Evolutionary conservation across 2,797 vertebrate genomes (phyloP).

Genomic region (Pseudopleuronectes americanus): DNA sequence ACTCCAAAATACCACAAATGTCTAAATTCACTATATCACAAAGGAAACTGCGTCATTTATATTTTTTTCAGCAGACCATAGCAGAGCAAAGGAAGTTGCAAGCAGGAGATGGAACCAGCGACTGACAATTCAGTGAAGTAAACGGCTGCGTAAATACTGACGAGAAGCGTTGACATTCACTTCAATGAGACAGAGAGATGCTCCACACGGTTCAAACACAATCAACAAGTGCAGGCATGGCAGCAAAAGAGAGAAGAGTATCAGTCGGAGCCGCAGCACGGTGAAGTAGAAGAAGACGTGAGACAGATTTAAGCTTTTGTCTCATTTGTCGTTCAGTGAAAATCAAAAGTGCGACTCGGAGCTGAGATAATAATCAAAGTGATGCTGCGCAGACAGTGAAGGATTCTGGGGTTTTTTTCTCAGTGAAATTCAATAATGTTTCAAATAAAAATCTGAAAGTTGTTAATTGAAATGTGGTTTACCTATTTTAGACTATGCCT

Average conservation of each 20-base stretch:
- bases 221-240: slow-evolving; percentile 66
- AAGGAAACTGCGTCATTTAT: slow-evolving; percentile 35
- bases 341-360: slow-evolving; percentile 49
- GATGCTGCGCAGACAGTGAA: slow-evolving; percentile 1
- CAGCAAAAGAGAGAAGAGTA: slow-evolving; percentile 36
- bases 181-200: slow-evolving; percentile 50
- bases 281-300: slow-evolving; percentile 9
- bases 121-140: slow-evolving; percentile 61
- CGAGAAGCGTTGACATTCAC: slow-evolving; percentile 60
- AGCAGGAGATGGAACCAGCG: slow-evolving; percentile 48
- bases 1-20: slow-evolving; percentile 50
- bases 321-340: slow-evolving; percentile 25
- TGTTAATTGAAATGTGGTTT: no score
- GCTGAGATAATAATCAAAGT: slow-evolving; percentile 46
- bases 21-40: slow-evolving; percentile 41
- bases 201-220: slow-evolving; percentile 54
- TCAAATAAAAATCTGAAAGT: no score
- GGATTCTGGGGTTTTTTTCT: no score
- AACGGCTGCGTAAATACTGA: slow-evolving; percentile 59
- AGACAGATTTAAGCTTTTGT: slow-evolving; percentile 10
- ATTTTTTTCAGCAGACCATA: slow-evolving; percentile 46
- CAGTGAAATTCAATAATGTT: no score
- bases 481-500: no score
- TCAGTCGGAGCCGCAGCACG: slow-evolving; percentile 15
- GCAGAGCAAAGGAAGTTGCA: slow-evolving; percentile 51